Base-by-base conservation (phyloP, 2,113 vertebrate species). In the Sarotherodon lohbergeri region DNA sequence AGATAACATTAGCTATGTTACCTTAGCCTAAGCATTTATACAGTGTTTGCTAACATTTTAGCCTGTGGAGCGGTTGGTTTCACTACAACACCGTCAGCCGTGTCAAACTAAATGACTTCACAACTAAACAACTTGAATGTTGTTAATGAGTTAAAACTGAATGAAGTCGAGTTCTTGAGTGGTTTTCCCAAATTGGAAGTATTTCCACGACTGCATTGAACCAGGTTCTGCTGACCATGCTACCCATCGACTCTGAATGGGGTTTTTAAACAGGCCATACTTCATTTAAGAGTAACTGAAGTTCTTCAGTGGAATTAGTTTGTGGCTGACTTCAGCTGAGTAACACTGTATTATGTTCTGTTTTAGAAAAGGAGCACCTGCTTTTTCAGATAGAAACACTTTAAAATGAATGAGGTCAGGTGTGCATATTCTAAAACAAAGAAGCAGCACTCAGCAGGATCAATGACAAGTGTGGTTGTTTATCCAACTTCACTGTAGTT, bases 151-250 rank as follows among this genome's bases (percentile, higher is more conserved):
- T 19, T 22, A 29, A 61, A 17, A 19, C 29, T 32, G 27, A 17
- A 19, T 2, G 57, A 61, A 9, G 29, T 4, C 4, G 16, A 34
- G 29, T 61, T 61, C 57, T 10, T 6, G 57, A 17, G 14, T 34
- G 27, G 2, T 43, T 43, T 13, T 3, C 41, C 41, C 41, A 13
- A 43, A 46, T 2, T 14, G 13, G 43, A 46, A 6, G 43, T 11
- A 5, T 54, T 22, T 11, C 19, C 52, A 54, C 52, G 3, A 11
- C 52, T 54, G 52, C 52, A n/a, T 3, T 10, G 19, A 54, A n/a
- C 50, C 3, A 3, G 19, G 52, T 34, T 63, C 16, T 34, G 59
- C 29, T 63, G 29, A 61, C 16, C 0, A 0, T 1, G 14, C 27
- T 16, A 16, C 13, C 57, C 59, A 3, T 34, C 5, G 9, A 34